Base-by-base conservation (phyloP, 64 coral and sea anemone genomes). In the Pachyseris speciosa region DNA sequence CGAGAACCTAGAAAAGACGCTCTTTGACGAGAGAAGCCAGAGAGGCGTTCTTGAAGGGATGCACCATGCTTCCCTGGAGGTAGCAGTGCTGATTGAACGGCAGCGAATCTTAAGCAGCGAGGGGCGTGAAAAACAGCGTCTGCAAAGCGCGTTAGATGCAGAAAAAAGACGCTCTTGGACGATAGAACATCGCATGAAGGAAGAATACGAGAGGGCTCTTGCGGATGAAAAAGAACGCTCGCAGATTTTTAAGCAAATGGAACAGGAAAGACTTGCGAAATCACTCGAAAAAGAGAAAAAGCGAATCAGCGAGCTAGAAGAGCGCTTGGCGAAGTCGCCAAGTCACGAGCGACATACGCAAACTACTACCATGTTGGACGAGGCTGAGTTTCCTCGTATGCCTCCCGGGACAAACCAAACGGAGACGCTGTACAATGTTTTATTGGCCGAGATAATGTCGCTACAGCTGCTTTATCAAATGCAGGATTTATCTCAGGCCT, bases 391-490 rank as follows among this genome's bases (percentile, higher is more conserved):
- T 53, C 83, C 83, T 37, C 83, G 48, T 27, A 70, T 86, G 63
- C 79, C 89, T 8, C 74, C 75, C 7, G 78, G 83, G 12, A 53
- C 47, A 17, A 83, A 80, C 1, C 83, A 80, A 43, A 92, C 68
- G 33, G 95, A 97, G 45, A 97, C 95, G 9, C 78, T 97, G 16
- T 93, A 93, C 30, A 97, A 97, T 40, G 95, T 97, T 43, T 64
- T 97, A 26, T 72, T 97, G 20, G 95, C 95, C 16, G 95, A 97
- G 84, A 97, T 97, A 28, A 97, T 97, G 95, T 97, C 95, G 22
- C 79, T 97, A 11, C 95, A 97, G 22, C 65, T 97, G 42, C 85
- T 97, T 12, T 97, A 97, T 60, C 95, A 97, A 53, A 97, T 97
- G 78, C 95, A 97, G 48, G 95, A 97, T 66, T 75, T 97, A 24